These are phyloP conservation scores for Gavialis gangeticus DNA, from an alignment of 2,113 vertebrate species.

Conservation along the genomic window DNA sequence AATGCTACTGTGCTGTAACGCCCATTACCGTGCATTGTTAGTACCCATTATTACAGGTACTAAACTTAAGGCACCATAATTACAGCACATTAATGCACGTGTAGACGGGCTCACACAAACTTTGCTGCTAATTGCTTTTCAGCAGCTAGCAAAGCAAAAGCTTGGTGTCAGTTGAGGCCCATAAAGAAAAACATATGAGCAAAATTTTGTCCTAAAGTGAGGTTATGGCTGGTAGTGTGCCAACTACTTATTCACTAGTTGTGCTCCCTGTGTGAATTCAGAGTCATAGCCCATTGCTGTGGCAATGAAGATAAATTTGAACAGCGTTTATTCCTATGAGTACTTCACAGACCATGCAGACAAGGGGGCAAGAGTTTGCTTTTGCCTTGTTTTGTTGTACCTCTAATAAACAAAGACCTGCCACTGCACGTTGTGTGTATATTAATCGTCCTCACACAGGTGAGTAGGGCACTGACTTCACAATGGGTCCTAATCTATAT, in stretches of 20 bases:
- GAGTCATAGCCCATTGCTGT: neutral
- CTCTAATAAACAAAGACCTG: slow-evolving; percentile 42
- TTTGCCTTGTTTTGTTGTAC: slow-evolving; percentile 22
- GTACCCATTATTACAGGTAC: too few relatives aligned
- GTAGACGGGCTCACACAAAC: too few relatives aligned
- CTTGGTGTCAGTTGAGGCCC: fast-evolving
- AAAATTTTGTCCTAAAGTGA: neutral
- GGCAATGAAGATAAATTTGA: slow-evolving; percentile 2
- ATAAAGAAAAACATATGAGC: neutral
- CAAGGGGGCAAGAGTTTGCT: neutral
- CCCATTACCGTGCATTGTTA: too few relatives aligned
- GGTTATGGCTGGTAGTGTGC: neutral
- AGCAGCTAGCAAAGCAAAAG: neutral
- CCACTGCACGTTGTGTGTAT: neutral
- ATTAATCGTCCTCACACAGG: slow-evolving; percentile 3
- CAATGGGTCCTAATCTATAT: neutral
- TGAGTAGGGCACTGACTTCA: slow-evolving; percentile 31
- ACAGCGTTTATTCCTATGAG: neutral
- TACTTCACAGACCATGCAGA: neutral
- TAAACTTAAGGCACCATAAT: too few relatives aligned
- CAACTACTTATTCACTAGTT: neutral
- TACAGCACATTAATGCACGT: too few relatives aligned
- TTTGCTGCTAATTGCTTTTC: neutral
- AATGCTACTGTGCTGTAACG: too few relatives aligned
- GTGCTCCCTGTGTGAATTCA: fast-evolving